Base-by-base conservation (phyloP, 2,888 invertebrate genomes). In the Eledona agricola region DNA sequence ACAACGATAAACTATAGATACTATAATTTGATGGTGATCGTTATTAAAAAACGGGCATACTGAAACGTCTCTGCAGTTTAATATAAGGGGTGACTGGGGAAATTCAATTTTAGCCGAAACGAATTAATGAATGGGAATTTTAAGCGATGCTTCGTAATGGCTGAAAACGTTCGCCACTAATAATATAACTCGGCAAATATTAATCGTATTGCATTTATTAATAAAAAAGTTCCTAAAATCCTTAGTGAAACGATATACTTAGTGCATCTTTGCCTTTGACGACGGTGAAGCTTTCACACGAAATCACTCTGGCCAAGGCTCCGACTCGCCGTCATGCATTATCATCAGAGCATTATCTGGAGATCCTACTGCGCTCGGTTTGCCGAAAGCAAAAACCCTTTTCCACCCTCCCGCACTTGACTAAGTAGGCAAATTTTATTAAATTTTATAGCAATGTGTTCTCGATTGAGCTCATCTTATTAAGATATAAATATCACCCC, bases 401-500 rank as follows among this genome's bases (percentile, higher is more conserved):
- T 51, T 58, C 49, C 56, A 54, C 54, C 46, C 46, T 35, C 29
- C 25, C 32, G 17, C 9, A 26, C 50, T 55, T 28, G 38, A 55
- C 55, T 59, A 55, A 55, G 51, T 54, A 52, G 50, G 58, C 46
- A 60, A 64, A 60, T 64, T 66, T 65, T 64, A 65, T 64, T 63
- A 59, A 62, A 60, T 64, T 64, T 62, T 62, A 62, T 64, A 58
- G 58, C 62, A 54, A 54, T 54, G 43, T 38, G 43, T 55, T 58
- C 45, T 46, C 47, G 40, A 59, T 54, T 57, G 54, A 42, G 45
- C 65, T 60, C 60, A 63, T 63, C 60, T 65, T 63, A 66, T 67
- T 67, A 65, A 65, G 66, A 63, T 64, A 65, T 63, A 67, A 63
- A 59, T 62, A 58, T 58, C 56, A 55, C 55, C 57, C 42, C 53